Conservation (phyloP, 2,113 vertebrate genomes). For the Chionodraco myersi region DNA sequence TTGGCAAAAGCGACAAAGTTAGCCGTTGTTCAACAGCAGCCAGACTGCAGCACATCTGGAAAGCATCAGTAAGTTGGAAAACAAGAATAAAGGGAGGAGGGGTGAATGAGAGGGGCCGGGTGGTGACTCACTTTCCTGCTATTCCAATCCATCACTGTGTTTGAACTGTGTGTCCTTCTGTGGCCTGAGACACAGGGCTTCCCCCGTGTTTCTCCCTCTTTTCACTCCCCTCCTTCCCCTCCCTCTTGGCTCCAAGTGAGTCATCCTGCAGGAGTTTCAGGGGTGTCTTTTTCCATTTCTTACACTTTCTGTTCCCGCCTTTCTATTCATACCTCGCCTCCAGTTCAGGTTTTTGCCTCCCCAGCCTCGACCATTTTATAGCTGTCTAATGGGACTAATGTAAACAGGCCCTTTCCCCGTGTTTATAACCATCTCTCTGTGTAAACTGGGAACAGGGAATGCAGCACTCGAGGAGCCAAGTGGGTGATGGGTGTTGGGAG, state of each 20-base stretch:
- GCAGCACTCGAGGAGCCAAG: slow-evolving; percentile 43
- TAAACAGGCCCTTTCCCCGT: slow-evolving; percentile 66
- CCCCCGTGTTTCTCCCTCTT: slow-evolving; percentile 52
- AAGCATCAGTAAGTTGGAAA: slow-evolving; percentile 74
- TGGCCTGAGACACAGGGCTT: slow-evolving; percentile 64
- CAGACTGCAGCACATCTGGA: slow-evolving; percentile 76
- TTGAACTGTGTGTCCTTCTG: slow-evolving; percentile 70
- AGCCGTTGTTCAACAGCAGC: slow-evolving; percentile 71
- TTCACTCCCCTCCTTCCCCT: slow-evolving; percentile 1
- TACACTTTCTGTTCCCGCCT: slow-evolving; percentile 1
- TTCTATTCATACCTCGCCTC: neutral
- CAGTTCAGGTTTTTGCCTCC: neutral
- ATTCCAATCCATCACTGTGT: slow-evolving; percentile 79
- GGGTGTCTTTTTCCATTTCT: slow-evolving; percentile 17
- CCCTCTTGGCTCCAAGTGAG: neutral
- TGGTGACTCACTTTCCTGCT: slow-evolving; percentile 80
- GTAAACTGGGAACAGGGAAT: slow-evolving; percentile 38
- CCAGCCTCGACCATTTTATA: neutral
- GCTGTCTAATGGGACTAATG: slow-evolving; percentile 62
- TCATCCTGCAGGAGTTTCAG: slow-evolving; percentile 28
- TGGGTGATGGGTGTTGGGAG: slow-evolving; percentile 24
- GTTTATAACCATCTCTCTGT: slow-evolving; percentile 64
- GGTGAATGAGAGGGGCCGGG: slow-evolving; percentile 48
- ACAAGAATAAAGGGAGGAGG: slow-evolving; percentile 52
- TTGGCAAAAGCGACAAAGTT: slow-evolving; percentile 74